phyloP scores from a whole-genome alignment of 2,797 vertebrate species.

The Sitta carolinensis region DNA sequence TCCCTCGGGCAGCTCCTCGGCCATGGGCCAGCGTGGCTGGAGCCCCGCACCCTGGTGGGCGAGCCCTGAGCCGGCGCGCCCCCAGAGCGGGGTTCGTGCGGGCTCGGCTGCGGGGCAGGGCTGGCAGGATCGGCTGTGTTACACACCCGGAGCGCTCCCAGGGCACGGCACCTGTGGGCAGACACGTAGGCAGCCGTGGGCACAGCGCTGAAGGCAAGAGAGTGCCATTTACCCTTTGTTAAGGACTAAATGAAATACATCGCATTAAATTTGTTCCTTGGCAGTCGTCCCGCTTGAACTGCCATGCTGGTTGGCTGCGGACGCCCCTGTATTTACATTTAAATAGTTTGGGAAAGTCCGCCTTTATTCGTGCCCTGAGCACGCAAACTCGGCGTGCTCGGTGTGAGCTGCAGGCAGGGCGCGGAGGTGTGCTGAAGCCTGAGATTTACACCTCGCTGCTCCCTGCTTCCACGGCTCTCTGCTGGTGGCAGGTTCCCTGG shows the following conservation, averaged over 20 bases:
- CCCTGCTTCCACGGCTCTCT: fast-evolving
- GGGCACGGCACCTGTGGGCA: constrained; percentile 60
- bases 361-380: background rate
- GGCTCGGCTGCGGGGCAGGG: too few species aligned
- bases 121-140: too few species aligned
- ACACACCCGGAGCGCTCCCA: too few species aligned
- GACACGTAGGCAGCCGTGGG: constrained; percentile 29
- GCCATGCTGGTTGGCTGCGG: background rate
- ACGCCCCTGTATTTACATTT: background rate
- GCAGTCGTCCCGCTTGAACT: background rate
- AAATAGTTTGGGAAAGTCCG: background rate
- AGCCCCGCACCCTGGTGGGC: background rate
- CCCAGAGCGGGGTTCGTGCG: too few species aligned
- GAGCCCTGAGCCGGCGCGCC: too few species aligned
- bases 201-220: background rate
- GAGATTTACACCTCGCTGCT: background rate
- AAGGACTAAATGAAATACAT: background rate
- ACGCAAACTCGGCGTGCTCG: background rate
- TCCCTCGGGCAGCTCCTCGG: background rate
- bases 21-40: fast-evolving
- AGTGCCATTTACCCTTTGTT: constrained; percentile 18
- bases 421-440: background rate
- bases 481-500: background rate
- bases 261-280: constrained; percentile 33
- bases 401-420: background rate